Conservation (phyloP, 2,113 vertebrate genomes). For the Mesoclemmys tuberculata region DNA sequence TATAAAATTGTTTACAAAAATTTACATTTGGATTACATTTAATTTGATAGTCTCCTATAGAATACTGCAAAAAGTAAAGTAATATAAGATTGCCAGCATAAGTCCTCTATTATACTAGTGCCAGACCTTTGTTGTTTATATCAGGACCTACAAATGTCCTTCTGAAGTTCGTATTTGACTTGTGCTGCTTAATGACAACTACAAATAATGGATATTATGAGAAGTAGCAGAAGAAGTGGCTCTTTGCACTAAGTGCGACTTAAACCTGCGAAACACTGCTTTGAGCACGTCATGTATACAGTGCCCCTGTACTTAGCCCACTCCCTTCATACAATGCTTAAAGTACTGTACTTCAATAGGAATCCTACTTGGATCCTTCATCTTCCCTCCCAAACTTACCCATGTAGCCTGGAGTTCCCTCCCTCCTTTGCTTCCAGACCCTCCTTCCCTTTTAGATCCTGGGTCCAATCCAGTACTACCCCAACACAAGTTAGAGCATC, state of each 20-base stretch:
- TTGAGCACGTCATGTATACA: neutral
- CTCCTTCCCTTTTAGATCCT: too few species aligned
- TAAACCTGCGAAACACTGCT: neutral
- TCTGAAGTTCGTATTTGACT: neutral
- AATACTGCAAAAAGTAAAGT: neutral
- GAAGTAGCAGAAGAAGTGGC: neutral
- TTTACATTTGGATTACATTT: neutral
- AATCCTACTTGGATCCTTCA: neutral
- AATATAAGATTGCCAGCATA: neutral
- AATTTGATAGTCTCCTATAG: neutral
- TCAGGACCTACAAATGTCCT: neutral
- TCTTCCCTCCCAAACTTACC: neutral
- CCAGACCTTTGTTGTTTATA: neutral
- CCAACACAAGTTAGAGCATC: neutral
- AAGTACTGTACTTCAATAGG: neutral
- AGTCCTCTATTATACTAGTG: too few species aligned
- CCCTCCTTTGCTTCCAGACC: neutral
- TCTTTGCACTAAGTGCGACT: neutral
- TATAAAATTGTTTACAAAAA: too few species aligned
- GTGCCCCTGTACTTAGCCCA: too few species aligned
- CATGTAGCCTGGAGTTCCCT: neutral
- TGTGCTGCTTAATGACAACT: neutral
- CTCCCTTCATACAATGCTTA: neutral
- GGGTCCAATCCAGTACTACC: neutral
- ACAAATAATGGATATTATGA: neutral